A percentile compares a stretch with the other conserved stretches of the same genome.
Conservation (phyloP, 2,888 invertebrate genomes). For the Hydrotaea diabolus region DNA sequence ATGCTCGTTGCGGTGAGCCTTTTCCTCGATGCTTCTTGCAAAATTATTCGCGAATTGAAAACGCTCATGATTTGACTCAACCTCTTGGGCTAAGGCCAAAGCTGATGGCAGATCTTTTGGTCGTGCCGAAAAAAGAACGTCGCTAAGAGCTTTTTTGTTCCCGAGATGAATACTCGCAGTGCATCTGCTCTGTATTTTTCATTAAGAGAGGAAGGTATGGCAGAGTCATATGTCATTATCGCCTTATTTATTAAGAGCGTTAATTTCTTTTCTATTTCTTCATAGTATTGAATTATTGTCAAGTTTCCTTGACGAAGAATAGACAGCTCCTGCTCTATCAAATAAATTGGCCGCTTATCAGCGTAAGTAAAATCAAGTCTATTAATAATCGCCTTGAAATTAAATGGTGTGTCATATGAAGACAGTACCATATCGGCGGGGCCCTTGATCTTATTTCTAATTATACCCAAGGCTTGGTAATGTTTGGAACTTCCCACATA, state of each 20-base stretch:
- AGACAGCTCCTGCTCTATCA: slow-evolving; percentile 61
- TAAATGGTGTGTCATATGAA: slow-evolving; percentile 59
- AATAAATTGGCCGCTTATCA: slow-evolving; percentile 63
- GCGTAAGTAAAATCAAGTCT: slow-evolving; percentile 65
- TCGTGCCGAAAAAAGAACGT: slow-evolving; percentile 54
- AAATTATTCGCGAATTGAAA: slow-evolving; percentile 17
- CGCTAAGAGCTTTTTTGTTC: slow-evolving; percentile 49
- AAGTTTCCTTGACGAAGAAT: slow-evolving; percentile 64
- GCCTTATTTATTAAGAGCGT: slow-evolving; percentile 66
- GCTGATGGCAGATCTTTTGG: slow-evolving; percentile 45
- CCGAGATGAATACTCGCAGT: slow-evolving; percentile 53
- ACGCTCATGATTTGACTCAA: slow-evolving; percentile 51
- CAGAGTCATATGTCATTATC: slow-evolving; percentile 52
- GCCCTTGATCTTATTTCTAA: slow-evolving; percentile 51
- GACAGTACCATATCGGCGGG: slow-evolving; percentile 42
- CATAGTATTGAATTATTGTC: slow-evolving; percentile 61
- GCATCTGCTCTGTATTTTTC: slow-evolving; percentile 65
- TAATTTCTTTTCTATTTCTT: slow-evolving; percentile 64
- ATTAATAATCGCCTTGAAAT: slow-evolving; percentile 61
- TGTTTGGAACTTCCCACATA: slow-evolving; percentile 30
- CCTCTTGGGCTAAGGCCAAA: slow-evolving; percentile 55
- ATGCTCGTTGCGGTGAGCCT: too few species aligned
- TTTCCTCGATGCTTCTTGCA: too few species aligned
- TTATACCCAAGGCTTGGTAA: slow-evolving; percentile 36
- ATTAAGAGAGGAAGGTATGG: slow-evolving; percentile 52